Evolutionary conservation across 2,888 invertebrate species (phyloP).

Genomic region (Rapana venosa): DNA sequence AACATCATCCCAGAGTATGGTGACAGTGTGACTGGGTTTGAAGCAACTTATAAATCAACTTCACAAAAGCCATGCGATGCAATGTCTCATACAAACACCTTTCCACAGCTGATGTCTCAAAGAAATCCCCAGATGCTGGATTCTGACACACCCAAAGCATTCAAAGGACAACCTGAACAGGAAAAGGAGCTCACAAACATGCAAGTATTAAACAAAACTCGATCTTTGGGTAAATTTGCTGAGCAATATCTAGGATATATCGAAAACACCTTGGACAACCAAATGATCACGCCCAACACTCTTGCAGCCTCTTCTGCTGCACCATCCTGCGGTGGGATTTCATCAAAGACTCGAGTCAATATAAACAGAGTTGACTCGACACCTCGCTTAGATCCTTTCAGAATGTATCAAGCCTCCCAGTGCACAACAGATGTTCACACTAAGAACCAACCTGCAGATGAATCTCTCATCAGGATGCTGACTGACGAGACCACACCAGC

Average conservation of each 20-base stretch:
- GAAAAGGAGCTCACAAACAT: neutral
- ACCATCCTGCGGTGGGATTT: neutral
- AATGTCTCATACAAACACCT: neutral
- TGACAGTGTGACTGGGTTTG: neutral
- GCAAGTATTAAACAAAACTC: neutral
- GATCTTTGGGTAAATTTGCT: slow-evolving; percentile 14
- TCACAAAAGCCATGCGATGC: too few relatives aligned
- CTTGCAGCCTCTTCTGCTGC: neutral
- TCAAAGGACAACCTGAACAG: neutral
- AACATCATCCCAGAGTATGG: neutral
- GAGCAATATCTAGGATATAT: slow-evolving; percentile 28
- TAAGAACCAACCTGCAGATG: neutral
- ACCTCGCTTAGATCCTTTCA: neutral
- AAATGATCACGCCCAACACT: neutral
- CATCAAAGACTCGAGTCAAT: neutral
- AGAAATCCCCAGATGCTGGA: neutral
- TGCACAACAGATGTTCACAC: neutral
- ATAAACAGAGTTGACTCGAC: neutral
- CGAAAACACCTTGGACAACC: neutral
- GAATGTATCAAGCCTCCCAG: neutral
- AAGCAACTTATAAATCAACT: neutral
- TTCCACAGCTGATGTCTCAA: too few relatives aligned
- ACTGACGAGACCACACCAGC: neutral
- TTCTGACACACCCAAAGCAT: neutral
- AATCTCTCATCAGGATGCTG: neutral